Evolutionary conservation across 2,888 invertebrate species (phyloP).

Genomic region (Spisula subtruncata): DNA sequence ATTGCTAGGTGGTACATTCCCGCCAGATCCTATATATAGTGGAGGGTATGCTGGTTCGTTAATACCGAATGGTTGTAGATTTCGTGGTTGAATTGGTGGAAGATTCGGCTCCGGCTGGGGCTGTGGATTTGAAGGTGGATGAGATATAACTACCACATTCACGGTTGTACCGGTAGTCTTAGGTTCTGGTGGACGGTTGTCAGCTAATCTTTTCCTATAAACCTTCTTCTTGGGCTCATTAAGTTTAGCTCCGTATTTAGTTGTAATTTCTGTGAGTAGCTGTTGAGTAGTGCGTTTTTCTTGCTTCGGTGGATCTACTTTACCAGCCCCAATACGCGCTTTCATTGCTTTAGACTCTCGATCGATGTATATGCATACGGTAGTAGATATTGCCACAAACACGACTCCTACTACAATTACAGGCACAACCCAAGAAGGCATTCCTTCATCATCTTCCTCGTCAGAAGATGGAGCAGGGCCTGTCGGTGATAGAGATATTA

Average conservation of each 20-base stretch:
- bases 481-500: not conserved
- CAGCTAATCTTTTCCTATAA: not conserved
- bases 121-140: too few relatives aligned
- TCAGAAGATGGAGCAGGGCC: not conserved
- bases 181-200: conserved; percentile 23
- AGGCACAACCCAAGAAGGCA: not conserved
- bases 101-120: not conserved
- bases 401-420: not conserved
- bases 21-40: not conserved
- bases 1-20: not conserved
- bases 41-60: conserved; percentile 19
- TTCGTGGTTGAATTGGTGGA: too few relatives aligned
- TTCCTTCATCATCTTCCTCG: not conserved
- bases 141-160: not conserved
- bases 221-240: conserved; percentile 1
- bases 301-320: not conserved
- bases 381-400: too few relatives aligned
- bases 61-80: not conserved
- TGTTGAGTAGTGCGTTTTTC: conserved; percentile 35
- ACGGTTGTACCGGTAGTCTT: conserved; percentile 26
- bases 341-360: not conserved
- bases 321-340: conserved; percentile 5
- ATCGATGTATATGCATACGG: not conserved
- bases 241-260: not conserved
- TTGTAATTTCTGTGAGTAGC: not conserved